Conservation (phyloP, 1,140 invertebrate species). For the Aphidius gifuensis region DNA sequence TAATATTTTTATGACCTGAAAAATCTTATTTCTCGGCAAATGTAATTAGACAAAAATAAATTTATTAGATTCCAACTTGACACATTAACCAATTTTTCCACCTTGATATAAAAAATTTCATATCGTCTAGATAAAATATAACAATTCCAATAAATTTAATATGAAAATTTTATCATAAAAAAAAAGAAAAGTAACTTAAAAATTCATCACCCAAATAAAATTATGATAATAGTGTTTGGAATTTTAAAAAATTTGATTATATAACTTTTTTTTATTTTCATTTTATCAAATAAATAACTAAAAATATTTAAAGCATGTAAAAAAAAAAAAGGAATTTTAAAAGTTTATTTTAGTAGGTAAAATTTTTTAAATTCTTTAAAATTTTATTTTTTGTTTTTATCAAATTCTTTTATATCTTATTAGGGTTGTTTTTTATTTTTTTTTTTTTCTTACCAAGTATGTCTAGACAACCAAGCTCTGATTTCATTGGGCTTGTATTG, state of each 20-base stretch:
- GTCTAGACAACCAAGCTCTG: slow-evolving; percentile 66
- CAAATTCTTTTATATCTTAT: slow-evolving; percentile 3
- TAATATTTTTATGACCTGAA: no score
- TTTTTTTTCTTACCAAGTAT: slow-evolving; percentile 65
- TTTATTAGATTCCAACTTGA: no score
- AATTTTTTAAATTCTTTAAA: background rate
- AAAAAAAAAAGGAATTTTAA: slow-evolving; percentile 4
- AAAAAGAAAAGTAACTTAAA: no score
- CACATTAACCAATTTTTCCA: no score
- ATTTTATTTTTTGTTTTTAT: background rate
- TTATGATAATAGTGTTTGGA: no score
- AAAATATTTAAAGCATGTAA: background rate
- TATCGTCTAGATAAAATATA: no score
- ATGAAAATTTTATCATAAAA: no score
- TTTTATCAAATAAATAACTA: background rate
- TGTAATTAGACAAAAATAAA: no score
- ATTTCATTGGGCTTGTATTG: slow-evolving; percentile 70
- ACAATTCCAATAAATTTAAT: no score
- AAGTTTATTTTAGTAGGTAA: background rate
- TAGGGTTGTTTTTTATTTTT: background rate
- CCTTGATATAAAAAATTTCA: no score
- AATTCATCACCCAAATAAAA: no score
- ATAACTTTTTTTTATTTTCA: slow-evolving; percentile 1
- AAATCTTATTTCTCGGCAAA: no score
- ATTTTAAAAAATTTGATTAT: background rate